phyloP scores from a whole-genome alignment of 2,888 invertebrate genomes.

The Hypselothyrea guttata region DNA sequence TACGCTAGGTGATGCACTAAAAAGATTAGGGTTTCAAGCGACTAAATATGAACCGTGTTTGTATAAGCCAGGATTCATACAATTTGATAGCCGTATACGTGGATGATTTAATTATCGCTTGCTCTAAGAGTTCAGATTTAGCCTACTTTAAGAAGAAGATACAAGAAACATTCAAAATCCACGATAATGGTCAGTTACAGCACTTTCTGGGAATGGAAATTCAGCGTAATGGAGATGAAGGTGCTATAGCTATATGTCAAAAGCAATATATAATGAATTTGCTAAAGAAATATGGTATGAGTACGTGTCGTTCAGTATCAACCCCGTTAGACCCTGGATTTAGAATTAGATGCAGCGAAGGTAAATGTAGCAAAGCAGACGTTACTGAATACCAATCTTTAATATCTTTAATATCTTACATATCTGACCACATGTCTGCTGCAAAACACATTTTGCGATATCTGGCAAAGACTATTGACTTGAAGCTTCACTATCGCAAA shows the following conservation, averaged over 20 bases:
- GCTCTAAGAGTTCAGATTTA: background rate
- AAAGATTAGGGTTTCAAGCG: background rate
- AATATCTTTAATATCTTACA: conserved; percentile 34
- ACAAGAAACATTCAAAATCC: background rate
- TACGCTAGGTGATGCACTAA: too few relatives aligned
- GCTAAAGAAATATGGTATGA: conserved; percentile 39
- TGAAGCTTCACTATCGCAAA: conserved; percentile 4
- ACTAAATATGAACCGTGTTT: background rate
- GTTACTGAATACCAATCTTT: conserved; percentile 31
- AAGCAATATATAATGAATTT: conserved; percentile 34
- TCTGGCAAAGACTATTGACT: conserved; percentile 1
- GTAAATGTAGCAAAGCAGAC: conserved; percentile 18
- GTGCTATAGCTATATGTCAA: conserved; percentile 32
- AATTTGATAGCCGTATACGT: conserved; percentile 2
- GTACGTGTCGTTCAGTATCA: conserved; percentile 33
- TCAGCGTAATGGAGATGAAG: background rate
- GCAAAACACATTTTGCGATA: conserved; percentile 48
- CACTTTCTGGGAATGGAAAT: conserved; percentile 22
- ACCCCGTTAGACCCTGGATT: conserved; percentile 46
- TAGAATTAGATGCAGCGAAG: conserved; percentile 30
- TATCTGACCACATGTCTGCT: conserved; percentile 42
- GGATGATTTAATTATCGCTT: conserved; percentile 3
- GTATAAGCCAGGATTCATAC: background rate
- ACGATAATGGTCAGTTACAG: conserved; percentile 9
- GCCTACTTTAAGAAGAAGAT: background rate